phyloP scores from a whole-genome alignment of 2,888 invertebrate genomes.

The Phasia obesa region DNA sequence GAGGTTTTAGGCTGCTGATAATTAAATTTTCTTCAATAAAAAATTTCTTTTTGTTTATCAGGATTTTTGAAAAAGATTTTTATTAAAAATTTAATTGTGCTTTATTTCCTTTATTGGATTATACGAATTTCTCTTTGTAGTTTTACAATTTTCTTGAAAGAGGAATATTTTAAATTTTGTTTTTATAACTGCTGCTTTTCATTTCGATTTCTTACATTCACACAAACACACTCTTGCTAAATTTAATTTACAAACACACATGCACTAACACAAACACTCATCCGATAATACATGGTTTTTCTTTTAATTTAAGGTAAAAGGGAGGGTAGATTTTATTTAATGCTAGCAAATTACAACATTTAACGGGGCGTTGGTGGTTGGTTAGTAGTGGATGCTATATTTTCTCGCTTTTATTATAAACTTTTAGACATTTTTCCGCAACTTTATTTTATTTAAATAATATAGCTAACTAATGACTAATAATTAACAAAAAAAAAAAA shows the following conservation, averaged over 20 bases:
- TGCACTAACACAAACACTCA: constrained; percentile 29
- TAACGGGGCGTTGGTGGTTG: constrained; percentile 70
- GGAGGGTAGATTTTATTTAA: constrained; percentile 52
- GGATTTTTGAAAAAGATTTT: no score
- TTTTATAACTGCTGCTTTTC: constrained; percentile 47
- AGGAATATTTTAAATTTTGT: no score
- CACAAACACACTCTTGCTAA: constrained; percentile 12
- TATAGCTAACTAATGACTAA: background rate
- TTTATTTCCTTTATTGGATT: no score
- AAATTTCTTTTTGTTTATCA: no score
- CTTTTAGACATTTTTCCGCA: constrained; percentile 17
- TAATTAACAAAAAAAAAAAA: background rate
- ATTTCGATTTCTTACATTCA: constrained; percentile 63
- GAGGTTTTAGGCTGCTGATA: no score
- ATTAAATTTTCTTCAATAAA: no score
- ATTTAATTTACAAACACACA: constrained; percentile 27
- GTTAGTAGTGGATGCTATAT: constrained; percentile 57
- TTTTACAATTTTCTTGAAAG: no score
- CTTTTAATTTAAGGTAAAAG: constrained; percentile 33
- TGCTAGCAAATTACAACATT: constrained; percentile 64
- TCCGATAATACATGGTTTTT: constrained; percentile 47
- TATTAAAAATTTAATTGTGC: no score
- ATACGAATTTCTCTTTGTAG: no score
- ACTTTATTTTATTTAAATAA: constrained; percentile 7
- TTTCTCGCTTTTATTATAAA: constrained; percentile 25